Evolutionary conservation across 2,113 vertebrate species (phyloP), one percentile per base, ranked within the genome.

Genomic region (Colinus virginianus): DNA sequence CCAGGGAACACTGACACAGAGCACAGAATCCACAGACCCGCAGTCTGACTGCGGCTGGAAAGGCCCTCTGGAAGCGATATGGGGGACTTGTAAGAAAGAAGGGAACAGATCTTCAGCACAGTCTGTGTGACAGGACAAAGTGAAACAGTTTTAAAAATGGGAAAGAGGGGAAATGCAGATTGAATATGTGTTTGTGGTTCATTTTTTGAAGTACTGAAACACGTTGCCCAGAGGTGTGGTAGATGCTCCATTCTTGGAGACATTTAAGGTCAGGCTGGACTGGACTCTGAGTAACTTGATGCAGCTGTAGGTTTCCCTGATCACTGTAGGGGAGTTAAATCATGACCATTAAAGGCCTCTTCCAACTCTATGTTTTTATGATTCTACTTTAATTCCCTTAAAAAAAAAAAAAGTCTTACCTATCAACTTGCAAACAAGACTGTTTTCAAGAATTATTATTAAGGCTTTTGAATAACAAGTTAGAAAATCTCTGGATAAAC

Each of bases 401-500:
- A 95, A 88, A 43, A 23, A 84, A 95, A 87, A 43, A 20, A 84
- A 95, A 88, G 40, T 71, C 68, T 79, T 48, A 66, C 28, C 81
- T 68, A 85, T 79, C 56, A 38, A 38, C 23, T 85, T 87, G 61
- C 71, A 95, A 93, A 45, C 43, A 76, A 69, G 91, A 71, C 5
- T 7, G 70, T 90, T 58, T 55, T 67, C 64, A 93, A 72, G 18
- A 67, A 72, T n/a, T 91, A 78, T 17, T 79, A 81, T 97, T 97
- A 98, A 98, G 97, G 98, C 97, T 95, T 95, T 85, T 88, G 94
- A 94, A 96, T 77, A 70, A 76, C 59, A 85, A 78, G 45, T 64
- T 80, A 77, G 11, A 91, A 94, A 86, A 90, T 88, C 30, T 88
- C 85, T 92, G 78, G 79, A 68, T 94, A 67, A 84, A 32, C 84